phyloP scores from a whole-genome alignment of 2,113 vertebrate species.

The Oxyura jamaicensis region DNA sequence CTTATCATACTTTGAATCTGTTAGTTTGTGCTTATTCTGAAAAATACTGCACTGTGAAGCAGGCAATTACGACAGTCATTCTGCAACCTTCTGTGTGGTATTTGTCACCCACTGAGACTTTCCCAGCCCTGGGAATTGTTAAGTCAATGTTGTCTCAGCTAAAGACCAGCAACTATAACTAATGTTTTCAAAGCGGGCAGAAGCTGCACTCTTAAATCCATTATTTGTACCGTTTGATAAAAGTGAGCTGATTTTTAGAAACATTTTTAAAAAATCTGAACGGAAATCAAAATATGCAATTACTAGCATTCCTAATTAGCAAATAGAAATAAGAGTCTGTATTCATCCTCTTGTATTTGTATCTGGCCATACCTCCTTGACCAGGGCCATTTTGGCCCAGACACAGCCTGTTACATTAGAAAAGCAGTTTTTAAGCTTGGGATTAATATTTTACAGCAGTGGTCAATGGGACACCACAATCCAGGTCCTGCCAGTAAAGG shows the following conservation, averaged over 20 bases:
- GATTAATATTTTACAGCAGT: neutral
- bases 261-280: neutral
- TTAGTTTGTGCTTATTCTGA: neutral
- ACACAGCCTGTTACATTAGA: neutral
- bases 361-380: neutral
- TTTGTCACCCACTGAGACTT: constrained; percentile 39
- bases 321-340: neutral
- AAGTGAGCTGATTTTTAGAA: neutral
- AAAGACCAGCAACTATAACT: neutral
- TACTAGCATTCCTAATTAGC: neutral
- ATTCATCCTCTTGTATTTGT: neutral
- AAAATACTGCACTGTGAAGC: constrained; percentile 25
- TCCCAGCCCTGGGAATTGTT: constrained; percentile 1
- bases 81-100: constrained; percentile 15
- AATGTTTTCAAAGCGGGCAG: constrained; percentile 34
- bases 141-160: constrained; percentile 15
- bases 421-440: neutral
- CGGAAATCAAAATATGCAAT: neutral
- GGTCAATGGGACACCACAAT: neutral
- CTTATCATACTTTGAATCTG: neutral
- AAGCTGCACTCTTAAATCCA: neutral
- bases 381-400: neutral
- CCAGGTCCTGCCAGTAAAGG: neutral
- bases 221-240: constrained; percentile 16
- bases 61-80: neutral